These are phyloP conservation scores for Cathartes aura DNA, from an alignment of 2,113 vertebrate species.

Conservation along the genomic window DNA sequence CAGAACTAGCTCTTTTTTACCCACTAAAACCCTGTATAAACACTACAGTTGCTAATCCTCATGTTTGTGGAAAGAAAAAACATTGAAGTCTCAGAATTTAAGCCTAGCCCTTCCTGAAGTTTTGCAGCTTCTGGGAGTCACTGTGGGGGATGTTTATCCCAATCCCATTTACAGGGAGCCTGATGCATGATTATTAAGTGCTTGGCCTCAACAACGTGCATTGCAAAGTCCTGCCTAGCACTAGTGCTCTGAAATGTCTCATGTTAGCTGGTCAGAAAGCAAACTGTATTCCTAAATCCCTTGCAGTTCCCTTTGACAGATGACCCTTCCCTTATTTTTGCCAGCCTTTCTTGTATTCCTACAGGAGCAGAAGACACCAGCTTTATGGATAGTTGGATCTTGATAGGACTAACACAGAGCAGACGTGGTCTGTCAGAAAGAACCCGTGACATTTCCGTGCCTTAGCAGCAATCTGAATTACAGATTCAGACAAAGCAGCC, in stretches of 20 bases:
- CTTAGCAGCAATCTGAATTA: neutral
- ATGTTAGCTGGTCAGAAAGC: neutral
- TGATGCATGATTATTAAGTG: neutral
- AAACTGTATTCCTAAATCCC: neutral
- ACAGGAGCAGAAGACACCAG: neutral
- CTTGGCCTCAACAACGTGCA: neutral
- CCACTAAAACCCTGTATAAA: neutral
- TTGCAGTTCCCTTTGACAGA: neutral
- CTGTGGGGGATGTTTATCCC: neutral
- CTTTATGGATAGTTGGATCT: neutral
- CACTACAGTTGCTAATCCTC: neutral
- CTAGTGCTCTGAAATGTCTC: neutral
- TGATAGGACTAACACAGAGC: neutral
- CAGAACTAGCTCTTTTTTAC: neutral
- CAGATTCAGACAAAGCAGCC: neutral
- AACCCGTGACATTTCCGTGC: neutral
- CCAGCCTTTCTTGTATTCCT: neutral
- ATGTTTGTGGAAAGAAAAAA: neutral
- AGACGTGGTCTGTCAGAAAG: neutral
- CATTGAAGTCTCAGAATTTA: neutral
- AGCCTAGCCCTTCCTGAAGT: neutral
- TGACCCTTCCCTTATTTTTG: neutral
- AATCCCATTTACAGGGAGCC: neutral
- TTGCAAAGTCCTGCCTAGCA: neutral
- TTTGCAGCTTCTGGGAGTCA: neutral